Evolutionary conservation across 2,888 invertebrate genomes (phyloP).

Genomic region (Ormyrus labotus): DNA sequence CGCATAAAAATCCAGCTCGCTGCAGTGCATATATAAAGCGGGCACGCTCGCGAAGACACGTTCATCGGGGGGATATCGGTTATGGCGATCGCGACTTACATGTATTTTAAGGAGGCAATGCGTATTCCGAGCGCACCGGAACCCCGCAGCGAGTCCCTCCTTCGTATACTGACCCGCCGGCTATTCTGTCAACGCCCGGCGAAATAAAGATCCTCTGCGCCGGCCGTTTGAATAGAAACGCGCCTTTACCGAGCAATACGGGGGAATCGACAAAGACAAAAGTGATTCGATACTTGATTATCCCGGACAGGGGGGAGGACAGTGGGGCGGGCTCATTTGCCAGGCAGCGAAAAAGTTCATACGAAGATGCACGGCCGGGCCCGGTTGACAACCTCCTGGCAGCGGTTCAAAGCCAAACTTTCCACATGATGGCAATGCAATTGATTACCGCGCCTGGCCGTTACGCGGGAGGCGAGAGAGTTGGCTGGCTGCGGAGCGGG

Average conservation of each 20-base stretch:
- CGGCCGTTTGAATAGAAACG: conserved; percentile 37
- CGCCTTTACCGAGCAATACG: background rate
- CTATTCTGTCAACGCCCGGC: conserved; percentile 13
- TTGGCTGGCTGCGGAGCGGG: background rate
- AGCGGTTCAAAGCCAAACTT: conserved; percentile 37
- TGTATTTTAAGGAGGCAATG: conserved; percentile 49
- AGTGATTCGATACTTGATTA: conserved; percentile 37
- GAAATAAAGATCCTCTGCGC: background rate
- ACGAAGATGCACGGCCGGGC: background rate
- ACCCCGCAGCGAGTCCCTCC: conserved; percentile 7
- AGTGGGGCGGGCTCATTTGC: background rate
- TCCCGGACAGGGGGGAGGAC: conserved; percentile 1
- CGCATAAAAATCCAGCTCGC: conserved; percentile 21
- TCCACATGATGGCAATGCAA: conserved; percentile 38
- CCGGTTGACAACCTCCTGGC: conserved; percentile 40
- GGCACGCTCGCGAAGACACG: background rate
- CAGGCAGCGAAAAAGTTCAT: conserved; percentile 4
- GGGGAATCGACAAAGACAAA: conserved; percentile 20
- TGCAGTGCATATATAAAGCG: conserved; percentile 16
- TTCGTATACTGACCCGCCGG: conserved; percentile 15
- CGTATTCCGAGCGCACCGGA: conserved; percentile 35
- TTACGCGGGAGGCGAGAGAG: background rate
- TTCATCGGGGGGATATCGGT: conserved; percentile 35
- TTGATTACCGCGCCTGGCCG: conserved; percentile 37
- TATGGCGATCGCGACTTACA: conserved; percentile 22